Percentiles rank a stretch among this genome's conserved stretches.
These are phyloP conservation scores for Bombus waltoni DNA, from an alignment of 1,140 invertebrate species.

Conservation along the genomic window DNA sequence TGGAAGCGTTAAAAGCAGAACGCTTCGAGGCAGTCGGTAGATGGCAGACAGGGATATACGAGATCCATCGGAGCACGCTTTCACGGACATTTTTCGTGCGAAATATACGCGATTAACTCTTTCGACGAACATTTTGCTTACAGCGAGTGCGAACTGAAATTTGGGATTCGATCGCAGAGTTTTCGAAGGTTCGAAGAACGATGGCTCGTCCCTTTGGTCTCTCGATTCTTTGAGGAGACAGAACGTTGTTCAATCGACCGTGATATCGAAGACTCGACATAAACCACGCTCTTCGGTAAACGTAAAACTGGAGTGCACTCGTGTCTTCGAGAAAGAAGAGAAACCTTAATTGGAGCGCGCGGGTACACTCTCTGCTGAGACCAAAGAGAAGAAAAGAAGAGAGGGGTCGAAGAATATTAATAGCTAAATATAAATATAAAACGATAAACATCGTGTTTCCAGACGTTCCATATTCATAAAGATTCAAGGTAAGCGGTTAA, in stretches of 20 bases:
- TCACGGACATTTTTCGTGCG: background rate
- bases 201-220: background rate
- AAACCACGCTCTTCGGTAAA: background rate
- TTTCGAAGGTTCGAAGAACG: background rate
- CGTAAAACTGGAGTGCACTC: conserved; percentile 1
- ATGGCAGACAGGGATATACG: background rate
- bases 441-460: background rate
- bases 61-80: background rate
- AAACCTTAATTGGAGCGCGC: conserved; percentile 21
- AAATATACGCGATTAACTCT: background rate
- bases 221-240: background rate
- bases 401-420: conserved; percentile 20
- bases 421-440: conserved; percentile 22
- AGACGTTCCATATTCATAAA: background rate
- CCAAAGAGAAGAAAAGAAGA: background rate
- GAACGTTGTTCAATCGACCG: background rate
- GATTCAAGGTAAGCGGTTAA: background rate
- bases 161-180: background rate
- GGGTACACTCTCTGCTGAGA: background rate
- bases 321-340: background rate
- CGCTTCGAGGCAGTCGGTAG: background rate
- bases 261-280: background rate
- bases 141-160: too few species aligned
- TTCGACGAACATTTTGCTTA: background rate
- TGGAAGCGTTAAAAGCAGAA: conserved; percentile 32